phyloP scores from a whole-genome alignment of 2,113 vertebrate genomes.

The Girardinichthys multiradiatus region DNA sequence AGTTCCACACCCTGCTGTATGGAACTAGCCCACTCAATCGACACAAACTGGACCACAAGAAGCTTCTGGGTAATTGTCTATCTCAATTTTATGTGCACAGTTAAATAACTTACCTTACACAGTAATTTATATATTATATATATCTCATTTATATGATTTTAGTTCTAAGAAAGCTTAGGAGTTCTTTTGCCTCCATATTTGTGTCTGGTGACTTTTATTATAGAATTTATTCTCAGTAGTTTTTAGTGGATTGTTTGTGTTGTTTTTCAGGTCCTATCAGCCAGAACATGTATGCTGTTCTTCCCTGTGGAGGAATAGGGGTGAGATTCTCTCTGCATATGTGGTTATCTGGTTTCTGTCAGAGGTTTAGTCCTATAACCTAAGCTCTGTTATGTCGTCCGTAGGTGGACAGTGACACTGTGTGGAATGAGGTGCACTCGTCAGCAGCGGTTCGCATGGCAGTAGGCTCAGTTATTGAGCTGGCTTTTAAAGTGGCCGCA shows the following conservation, averaged over 20 bases:
- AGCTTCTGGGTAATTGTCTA: constrained; percentile 63
- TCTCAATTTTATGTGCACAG: neutral
- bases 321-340: constrained; percentile 39
- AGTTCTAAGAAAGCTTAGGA: neutral
- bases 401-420: constrained; percentile 76
- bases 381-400: constrained; percentile 30
- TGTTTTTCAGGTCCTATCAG: constrained; percentile 71
- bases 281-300: constrained; percentile 77
- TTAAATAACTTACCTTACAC: neutral
- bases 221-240: no score
- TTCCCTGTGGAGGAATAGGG: constrained; percentile 75
- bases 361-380: neutral
- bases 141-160: neutral
- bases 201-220: neutral
- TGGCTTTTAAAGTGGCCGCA: constrained; percentile 72
- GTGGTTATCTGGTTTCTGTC: neutral
- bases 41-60: constrained; percentile 78
- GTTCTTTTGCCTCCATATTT: neutral
- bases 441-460: constrained; percentile 75
- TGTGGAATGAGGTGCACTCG: constrained; percentile 78
- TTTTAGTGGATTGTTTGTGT: neutral
- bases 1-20: constrained; percentile 76
- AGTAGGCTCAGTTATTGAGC: constrained; percentile 72
- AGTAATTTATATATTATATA: neutral
- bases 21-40: constrained; percentile 75